These are phyloP conservation scores for Myotis yumanensis DNA, from an alignment of 2,113 vertebrate species.

Conservation along the genomic window DNA sequence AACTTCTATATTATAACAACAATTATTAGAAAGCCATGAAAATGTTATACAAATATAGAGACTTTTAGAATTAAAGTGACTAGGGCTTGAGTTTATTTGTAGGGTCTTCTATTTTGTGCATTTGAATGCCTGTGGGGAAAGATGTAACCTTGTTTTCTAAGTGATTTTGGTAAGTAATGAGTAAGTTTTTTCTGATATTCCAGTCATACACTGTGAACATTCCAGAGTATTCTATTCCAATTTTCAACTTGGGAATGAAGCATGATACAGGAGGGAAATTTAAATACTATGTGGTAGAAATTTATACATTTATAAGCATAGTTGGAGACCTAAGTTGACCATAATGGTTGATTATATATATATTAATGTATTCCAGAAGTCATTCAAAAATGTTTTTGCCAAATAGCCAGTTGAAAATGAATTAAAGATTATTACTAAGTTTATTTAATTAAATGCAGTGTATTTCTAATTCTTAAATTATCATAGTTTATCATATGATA, in stretches of 20 bases:
- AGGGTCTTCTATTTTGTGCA: slow-evolving; percentile 43
- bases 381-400: slow-evolving; percentile 9
- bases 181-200: slow-evolving; percentile 24
- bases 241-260: slow-evolving; percentile 17
- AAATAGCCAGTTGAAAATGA: slow-evolving; percentile 20
- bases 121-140: slow-evolving; percentile 50
- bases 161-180: slow-evolving; percentile 53
- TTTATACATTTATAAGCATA: not conserved
- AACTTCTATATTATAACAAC: slow-evolving; percentile 20
- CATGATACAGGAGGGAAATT: slow-evolving; percentile 1
- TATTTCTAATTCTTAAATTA: slow-evolving; percentile 21
- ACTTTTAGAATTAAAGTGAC: slow-evolving; percentile 44
- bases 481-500: not conserved
- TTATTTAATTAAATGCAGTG: not conserved
- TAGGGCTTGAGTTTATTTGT: slow-evolving; percentile 75
- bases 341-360: slow-evolving; percentile 21
- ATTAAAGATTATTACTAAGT: not conserved
- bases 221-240: not conserved
- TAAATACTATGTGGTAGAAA: slow-evolving; percentile 38
- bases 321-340: not conserved
- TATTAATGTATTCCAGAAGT: slow-evolving; percentile 3
- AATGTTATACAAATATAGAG: not conserved
- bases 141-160: not conserved
- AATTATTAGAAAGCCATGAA: slow-evolving; percentile 52
- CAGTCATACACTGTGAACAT: not conserved